Percentiles rank a stretch among this genome's conserved stretches.
Evolutionary conservation across 2,888 invertebrate species (phyloP).

Genomic region (Drosophila mayaguana): DNA sequence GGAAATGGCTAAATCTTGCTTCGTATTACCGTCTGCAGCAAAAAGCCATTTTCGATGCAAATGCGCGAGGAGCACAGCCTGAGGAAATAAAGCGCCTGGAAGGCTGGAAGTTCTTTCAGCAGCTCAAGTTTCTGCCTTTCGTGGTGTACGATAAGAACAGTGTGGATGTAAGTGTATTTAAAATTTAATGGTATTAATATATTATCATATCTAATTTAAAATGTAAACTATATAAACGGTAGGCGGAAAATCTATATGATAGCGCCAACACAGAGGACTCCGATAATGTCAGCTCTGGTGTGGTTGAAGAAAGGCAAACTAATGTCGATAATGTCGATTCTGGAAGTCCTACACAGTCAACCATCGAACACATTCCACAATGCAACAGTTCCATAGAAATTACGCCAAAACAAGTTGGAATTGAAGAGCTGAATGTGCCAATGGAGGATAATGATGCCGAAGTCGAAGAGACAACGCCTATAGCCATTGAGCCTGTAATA

Average conservation of each 20-base stretch:
- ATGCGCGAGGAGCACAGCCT: constrained; percentile 42
- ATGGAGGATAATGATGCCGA: constrained; percentile 46
- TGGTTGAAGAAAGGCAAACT: constrained; percentile 20
- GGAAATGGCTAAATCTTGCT: constrained; percentile 50
- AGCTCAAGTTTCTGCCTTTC: constrained; percentile 38
- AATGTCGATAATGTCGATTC: background rate
- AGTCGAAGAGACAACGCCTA: constrained; percentile 44
- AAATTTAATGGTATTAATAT: background rate
- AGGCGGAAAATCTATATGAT: constrained; percentile 50
- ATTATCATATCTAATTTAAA: background rate
- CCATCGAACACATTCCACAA: background rate
- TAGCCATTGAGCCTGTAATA: constrained; percentile 23
- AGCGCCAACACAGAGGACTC: constrained; percentile 50
- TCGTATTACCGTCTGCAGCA: constrained; percentile 51
- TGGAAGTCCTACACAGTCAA: background rate
- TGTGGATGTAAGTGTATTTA: constrained; percentile 35
- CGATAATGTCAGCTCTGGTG: constrained; percentile 23
- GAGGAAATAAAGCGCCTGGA: constrained; percentile 51
- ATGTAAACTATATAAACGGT: background rate
- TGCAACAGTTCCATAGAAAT: background rate
- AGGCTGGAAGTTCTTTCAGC: constrained; percentile 52
- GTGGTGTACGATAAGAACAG: constrained; percentile 31
- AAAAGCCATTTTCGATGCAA: constrained; percentile 50
- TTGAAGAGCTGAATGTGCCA: constrained; percentile 49
- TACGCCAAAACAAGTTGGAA: constrained; percentile 19